Evolutionary conservation across 1,140 invertebrate species (phyloP), one percentile per base, ranked within the genome.

Genomic region (Drosophila kepulauana): DNA sequence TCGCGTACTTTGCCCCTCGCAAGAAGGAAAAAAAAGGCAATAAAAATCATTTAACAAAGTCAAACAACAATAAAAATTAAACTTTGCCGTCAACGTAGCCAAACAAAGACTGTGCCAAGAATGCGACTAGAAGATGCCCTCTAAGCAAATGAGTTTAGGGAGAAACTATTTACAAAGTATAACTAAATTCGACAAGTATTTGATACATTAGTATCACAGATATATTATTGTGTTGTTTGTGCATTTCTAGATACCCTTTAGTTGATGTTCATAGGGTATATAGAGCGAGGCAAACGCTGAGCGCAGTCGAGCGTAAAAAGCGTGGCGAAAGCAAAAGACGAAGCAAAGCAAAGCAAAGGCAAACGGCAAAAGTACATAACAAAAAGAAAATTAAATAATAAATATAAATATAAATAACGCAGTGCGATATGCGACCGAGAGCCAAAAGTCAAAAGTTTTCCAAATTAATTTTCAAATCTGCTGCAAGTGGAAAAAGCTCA

Each of bases 41-140:
- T 88, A 88, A 88, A 88, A 88, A 88, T 88, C 85, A 88, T 88
- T 88, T 88, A 85, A 89, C 85, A 88, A 88, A 88, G 85, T 88
- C 85, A 88, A 88, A 88, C 85, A 88, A 88, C 85, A 88, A 88
- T 88, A 88, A 89, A 88, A 88, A 88, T 88, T 88, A 79, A 88
- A 88, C 85, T 88, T 88, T 85, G 81, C 85, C 85, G 85, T 89
- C 85, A 89, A 84, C 84, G 78, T 71, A 81, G 78, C 45, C 48
- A 66, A 86, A 56, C 59, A 67, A 72, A 7, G 7, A 15, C 0
- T 10, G 2, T 0, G 10, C 2, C 35, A 10, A 1, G 35, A 38
- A 38, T 15, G 13, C 5, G 58, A 62, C 57, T n/a, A 11, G 5
- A 1, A 25, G 7, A 64, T 70, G 51, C 59, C 28, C 59, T 43